Percentiles rank a stretch among this genome's conserved stretches.
Conservation (phyloP, 2,888 invertebrate genomes). For the Rutpela maculata region DNA sequence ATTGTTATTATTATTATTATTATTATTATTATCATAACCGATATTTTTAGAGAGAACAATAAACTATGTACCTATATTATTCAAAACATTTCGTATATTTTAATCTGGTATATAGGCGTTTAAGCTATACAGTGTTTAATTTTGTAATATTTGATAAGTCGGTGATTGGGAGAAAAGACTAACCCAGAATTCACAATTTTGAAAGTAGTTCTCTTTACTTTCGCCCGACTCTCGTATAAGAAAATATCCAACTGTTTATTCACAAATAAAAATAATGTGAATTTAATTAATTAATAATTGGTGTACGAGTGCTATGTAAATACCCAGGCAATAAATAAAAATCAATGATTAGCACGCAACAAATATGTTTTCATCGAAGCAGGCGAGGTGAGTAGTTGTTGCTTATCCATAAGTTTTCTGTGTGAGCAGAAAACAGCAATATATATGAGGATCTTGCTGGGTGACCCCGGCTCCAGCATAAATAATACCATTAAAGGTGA, state of each 20-base stretch:
- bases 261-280: conserved; percentile 19
- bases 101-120: too few species aligned
- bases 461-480: conserved; percentile 71
- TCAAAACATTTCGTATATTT: too few species aligned
- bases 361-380: conserved; percentile 56
- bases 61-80: too few species aligned
- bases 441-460: conserved; percentile 67
- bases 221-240: background rate
- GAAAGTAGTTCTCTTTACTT: background rate
- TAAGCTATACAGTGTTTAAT: too few species aligned
- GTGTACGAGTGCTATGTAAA: conserved; percentile 35
- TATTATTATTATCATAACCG: too few species aligned
- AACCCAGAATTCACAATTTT: conserved; percentile 2
- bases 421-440: conserved; percentile 46
- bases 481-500: conserved; percentile 76
- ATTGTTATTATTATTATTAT: too few species aligned
- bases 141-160: background rate
- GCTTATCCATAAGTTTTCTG: conserved; percentile 44
- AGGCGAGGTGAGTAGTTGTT: conserved; percentile 47
- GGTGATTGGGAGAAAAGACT: background rate
- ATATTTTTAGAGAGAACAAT: too few species aligned
- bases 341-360: conserved; percentile 54
- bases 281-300: conserved; percentile 39
- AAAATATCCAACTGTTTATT: background rate
- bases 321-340: conserved; percentile 49